A percentile compares a stretch with the other conserved stretches of the same genome.
phyloP scores from a whole-genome alignment of 1,140 invertebrate genomes.

The Adelges cooleyi region DNA sequence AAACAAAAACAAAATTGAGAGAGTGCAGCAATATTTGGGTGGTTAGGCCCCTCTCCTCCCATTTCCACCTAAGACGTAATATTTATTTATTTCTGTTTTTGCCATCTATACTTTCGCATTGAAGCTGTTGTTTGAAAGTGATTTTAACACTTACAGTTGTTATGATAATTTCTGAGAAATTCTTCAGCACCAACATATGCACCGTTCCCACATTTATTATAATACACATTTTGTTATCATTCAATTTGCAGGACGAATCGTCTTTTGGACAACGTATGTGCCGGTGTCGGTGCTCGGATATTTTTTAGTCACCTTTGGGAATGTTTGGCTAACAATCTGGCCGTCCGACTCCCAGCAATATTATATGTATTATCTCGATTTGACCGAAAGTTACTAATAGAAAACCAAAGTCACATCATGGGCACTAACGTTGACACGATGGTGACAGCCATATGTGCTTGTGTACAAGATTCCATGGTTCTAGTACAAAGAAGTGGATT shows the following conservation, averaged over 20 bases:
- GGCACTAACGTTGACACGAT: constrained; percentile 75
- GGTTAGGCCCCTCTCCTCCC: too few relatives aligned
- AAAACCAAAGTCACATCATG: constrained; percentile 76
- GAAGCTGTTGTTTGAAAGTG: too few relatives aligned
- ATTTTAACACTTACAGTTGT: too few relatives aligned
- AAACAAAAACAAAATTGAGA: too few relatives aligned
- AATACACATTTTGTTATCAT: too few relatives aligned
- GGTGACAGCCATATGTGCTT: constrained; percentile 56
- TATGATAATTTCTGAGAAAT: too few relatives aligned
- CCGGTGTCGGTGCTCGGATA: constrained; percentile 62
- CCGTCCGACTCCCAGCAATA: constrained; percentile 73
- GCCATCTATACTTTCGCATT: too few relatives aligned
- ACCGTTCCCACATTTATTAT: too few relatives aligned
- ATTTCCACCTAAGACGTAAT: too few relatives aligned
- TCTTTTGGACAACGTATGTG: constrained; percentile 65
- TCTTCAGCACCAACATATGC: too few relatives aligned
- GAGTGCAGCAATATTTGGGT: too few relatives aligned
- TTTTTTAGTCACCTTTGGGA: constrained; percentile 89
- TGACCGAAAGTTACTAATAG: constrained; percentile 67
- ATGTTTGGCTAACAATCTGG: constrained; percentile 67
- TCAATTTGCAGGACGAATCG: constrained; percentile 52
- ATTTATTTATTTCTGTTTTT: too few relatives aligned
- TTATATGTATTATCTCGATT: constrained; percentile 71
- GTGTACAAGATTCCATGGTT: constrained; percentile 68
- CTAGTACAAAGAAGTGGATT: constrained; percentile 78